These are phyloP conservation scores for Rafetus swinhoei DNA, from an alignment of 2,113 vertebrate genomes.

Conservation along the genomic window DNA sequence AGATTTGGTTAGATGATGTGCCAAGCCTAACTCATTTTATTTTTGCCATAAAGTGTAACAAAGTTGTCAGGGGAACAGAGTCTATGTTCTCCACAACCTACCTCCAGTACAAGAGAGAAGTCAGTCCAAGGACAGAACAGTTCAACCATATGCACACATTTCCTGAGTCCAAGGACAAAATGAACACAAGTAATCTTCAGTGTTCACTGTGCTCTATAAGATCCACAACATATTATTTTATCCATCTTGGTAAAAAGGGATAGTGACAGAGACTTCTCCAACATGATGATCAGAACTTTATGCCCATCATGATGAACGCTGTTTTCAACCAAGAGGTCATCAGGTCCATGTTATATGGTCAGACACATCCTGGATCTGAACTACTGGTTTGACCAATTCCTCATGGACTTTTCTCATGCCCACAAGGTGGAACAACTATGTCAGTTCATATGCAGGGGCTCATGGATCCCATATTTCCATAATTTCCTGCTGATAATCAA, in stretches of 20 bases:
- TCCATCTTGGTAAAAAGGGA: not conserved
- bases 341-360: not conserved
- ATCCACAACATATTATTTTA: not conserved
- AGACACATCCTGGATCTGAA: not conserved
- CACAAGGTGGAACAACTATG: not conserved
- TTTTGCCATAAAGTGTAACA: not conserved
- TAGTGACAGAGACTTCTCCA: not conserved
- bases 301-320: fast-evolving
- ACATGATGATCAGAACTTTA: not conserved
- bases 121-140: not conserved
- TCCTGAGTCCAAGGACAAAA: not conserved
- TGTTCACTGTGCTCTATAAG: not conserved
- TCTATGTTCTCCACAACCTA: fast-evolving
- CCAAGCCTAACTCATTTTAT: not conserved
- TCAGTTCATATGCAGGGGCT: not conserved
- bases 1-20: not conserved
- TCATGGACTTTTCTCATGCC: not conserved
- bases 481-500: not conserved
- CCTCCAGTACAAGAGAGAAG: not conserved
- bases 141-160: not conserved
- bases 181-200: not conserved
- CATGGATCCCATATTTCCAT: not conserved
- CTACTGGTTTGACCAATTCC: not conserved
- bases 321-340: not conserved
- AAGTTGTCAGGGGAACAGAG: not conserved